A percentile compares a stretch with the other conserved stretches of the same genome.
Evolutionary conservation across 1,140 invertebrate genomes (phyloP).

Genomic region (Lerema accius): DNA sequence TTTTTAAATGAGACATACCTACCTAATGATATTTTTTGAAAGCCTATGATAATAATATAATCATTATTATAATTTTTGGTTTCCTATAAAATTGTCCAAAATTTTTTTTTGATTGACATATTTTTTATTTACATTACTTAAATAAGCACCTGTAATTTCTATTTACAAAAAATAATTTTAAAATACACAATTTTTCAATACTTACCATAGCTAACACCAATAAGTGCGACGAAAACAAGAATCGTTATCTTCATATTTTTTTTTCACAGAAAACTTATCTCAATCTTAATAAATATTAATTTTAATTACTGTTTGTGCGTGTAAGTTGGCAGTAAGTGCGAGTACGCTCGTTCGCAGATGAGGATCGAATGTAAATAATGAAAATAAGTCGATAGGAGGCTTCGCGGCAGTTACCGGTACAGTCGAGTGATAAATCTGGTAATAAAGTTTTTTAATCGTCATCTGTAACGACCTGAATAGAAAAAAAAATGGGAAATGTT

Average conservation of each 20-base stretch:
- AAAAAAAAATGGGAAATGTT: too few relatives aligned
- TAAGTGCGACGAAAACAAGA: conserved; percentile 50
- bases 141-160: too few relatives aligned
- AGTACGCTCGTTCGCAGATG: conserved; percentile 43
- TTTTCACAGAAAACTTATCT: conserved; percentile 36
- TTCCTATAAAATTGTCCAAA: too few relatives aligned
- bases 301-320: conserved; percentile 36
- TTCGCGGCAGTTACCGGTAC: conserved; percentile 61
- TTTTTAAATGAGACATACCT: too few relatives aligned
- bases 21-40: too few relatives aligned
- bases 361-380: conserved; percentile 60
- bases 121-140: too few relatives aligned
- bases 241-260: conserved; percentile 56
- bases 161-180: conserved; percentile 10
- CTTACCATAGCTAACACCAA: conserved; percentile 62
- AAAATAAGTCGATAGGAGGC: conserved; percentile 51
- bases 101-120: too few relatives aligned
- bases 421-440: conserved; percentile 29
- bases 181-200: conserved; percentile 17
- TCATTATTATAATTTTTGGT: too few relatives aligned
- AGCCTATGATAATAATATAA: too few relatives aligned
- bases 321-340: conserved; percentile 30
- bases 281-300: neutral
- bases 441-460: too few relatives aligned
- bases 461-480: too few relatives aligned